Base-by-base conservation (phyloP, 2,797 vertebrate species). In the Todus mexicanus region DNA sequence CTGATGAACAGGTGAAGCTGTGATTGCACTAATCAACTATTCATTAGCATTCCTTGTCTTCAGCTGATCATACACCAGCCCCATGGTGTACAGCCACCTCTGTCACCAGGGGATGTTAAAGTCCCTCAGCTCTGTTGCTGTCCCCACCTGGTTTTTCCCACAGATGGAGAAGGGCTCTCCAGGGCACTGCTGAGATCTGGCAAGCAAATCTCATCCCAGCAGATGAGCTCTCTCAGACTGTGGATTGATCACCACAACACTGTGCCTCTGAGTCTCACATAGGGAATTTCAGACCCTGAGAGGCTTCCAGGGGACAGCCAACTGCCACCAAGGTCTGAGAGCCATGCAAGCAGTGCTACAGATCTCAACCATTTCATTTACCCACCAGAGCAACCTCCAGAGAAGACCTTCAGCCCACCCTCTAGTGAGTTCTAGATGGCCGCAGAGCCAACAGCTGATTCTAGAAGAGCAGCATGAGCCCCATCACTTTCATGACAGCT, bases 1-100 rank as follows among this genome's bases (percentile, higher is more conserved):
- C 71, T 93, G 71, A 93, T 82, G 74, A 92, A 90, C 9, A 35
- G 47, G 92, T 84, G 87, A 94, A 89, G 91, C 78, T 75, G 54
- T 95, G 91, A 93, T 94, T 94, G 82, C 35, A 61, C 47, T 89
- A 93, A 95, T 96, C 91, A 96, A 29, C 81, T 70, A 63, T 87
- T 96, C 89, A 92, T 95, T 95, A 95, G 71, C 23, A 33, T 45
- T 89, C 43, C 81, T 90, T 86, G 81, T 54, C 87, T 92, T 72
- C 68, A 37, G 71, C 74, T 93, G 63, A 92, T 86, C 70, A 27
- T 64, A 64, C 26, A 71, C 29, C 76, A 90, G 47, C 59, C 54
- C 78, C n/a, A 22, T 18, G 60, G 51, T 57, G 15, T 45, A n/a
- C 13, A 48, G 68, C 43, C 79, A 90, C 9, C n/a, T 66, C 79